Conservation (phyloP, 2,797 vertebrate genomes). For the Hozukius guyotensis region DNA sequence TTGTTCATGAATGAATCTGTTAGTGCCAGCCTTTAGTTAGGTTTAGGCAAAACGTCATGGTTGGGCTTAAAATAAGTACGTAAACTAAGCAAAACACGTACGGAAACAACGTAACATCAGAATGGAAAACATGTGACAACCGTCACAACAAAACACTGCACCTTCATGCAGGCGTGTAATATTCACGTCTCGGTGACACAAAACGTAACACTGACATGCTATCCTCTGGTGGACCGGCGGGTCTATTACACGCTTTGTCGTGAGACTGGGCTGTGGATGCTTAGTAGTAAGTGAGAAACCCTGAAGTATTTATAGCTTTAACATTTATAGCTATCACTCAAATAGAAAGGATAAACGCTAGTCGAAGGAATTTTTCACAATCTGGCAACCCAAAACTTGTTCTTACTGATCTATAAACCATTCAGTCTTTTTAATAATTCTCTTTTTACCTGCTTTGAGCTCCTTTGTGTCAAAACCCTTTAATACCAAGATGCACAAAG, state of each 20-base stretch:
- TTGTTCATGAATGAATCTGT: too few species aligned
- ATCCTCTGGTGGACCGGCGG: too few species aligned
- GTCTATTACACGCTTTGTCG: too few species aligned
- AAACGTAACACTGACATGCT: too few species aligned
- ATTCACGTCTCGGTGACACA: rapidly evolving
- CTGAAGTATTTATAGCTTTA: neutral
- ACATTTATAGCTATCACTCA: too few species aligned
- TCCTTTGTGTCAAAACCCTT: constrained; percentile 9
- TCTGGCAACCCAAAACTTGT: neutral
- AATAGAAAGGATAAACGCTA: neutral
- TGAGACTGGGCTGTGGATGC: neutral
- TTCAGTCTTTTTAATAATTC: neutral
- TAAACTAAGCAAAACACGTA: rapidly evolving
- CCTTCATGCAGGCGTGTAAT: too few species aligned
- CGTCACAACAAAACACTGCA: too few species aligned
- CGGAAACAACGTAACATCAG: too few species aligned
- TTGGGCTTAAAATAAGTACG: too few species aligned
- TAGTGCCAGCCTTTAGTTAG: too few species aligned
- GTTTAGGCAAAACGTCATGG: too few species aligned
- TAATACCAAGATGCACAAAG: neutral
- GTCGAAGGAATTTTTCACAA: neutral
- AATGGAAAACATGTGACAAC: too few species aligned
- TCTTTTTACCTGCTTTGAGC: constrained; percentile 7
- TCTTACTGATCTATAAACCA: neutral
- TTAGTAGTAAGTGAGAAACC: neutral